These are phyloP conservation scores for Spilosoma lubricipeda DNA, from an alignment of 2,888 invertebrate species.

Conservation along the genomic window DNA sequence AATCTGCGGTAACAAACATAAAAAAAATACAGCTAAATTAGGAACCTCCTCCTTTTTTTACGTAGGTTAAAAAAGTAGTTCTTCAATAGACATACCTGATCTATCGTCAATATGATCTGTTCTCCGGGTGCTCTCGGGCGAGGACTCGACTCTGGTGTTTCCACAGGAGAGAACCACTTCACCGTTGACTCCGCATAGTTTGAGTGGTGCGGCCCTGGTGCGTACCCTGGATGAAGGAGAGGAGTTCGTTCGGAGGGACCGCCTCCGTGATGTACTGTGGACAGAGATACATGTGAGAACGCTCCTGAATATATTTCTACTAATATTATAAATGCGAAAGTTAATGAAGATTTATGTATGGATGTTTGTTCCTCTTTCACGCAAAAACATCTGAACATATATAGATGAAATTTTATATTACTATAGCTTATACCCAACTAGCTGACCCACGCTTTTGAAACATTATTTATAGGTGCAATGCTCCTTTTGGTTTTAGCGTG, in stretches of 20 bases:
- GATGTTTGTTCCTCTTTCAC: no score
- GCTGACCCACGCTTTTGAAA: no score
- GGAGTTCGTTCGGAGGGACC: constrained; percentile 68
- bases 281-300: constrained; percentile 3
- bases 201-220: constrained; percentile 65
- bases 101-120: constrained; percentile 74
- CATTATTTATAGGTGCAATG: no score
- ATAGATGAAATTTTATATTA: no score
- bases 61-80: not conserved
- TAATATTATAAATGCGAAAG: no score
- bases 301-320: constrained; percentile 51
- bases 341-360: no score
- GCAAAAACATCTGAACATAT: no score
- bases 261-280: constrained; percentile 53
- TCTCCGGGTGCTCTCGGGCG: constrained; percentile 59
- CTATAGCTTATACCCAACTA: no score
- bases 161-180: constrained; percentile 91
- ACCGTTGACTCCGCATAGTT: constrained; percentile 88
- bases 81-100: constrained; percentile 65
- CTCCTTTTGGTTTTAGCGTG: no score
- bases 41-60: no score
- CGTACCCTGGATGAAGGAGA: constrained; percentile 53
- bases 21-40: no score
- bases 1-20: no score
- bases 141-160: constrained; percentile 87